Evolutionary conservation across 1,140 invertebrate species (phyloP).

Genomic region (Proales similis): DNA sequence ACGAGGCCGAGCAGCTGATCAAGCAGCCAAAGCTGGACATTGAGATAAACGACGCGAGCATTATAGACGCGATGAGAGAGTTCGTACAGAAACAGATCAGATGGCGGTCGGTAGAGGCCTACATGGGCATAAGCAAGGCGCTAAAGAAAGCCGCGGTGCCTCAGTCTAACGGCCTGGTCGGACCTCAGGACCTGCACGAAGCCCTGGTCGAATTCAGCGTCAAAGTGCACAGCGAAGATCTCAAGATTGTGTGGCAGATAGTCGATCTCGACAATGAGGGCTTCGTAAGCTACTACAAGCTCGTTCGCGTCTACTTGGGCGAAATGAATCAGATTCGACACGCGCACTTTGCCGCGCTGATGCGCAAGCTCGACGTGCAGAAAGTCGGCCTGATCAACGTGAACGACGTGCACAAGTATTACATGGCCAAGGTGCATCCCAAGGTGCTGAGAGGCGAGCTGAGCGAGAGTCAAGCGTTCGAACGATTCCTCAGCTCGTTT

Average conservation of each 20-base stretch:
- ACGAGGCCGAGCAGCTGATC: neutral
- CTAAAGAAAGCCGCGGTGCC: conserved; percentile 6
- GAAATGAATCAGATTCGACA: conserved; percentile 50
- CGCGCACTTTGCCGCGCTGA: conserved; percentile 47
- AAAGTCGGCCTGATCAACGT: conserved; percentile 46
- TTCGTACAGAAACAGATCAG: conserved; percentile 30
- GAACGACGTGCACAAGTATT: conserved; percentile 50
- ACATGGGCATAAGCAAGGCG: conserved; percentile 19
- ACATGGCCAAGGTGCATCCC: conserved; percentile 44
- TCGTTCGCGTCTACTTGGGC: conserved; percentile 47
- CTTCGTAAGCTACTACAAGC: conserved; percentile 46
- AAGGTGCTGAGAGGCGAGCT: conserved; percentile 39
- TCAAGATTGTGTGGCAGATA: conserved; percentile 44
- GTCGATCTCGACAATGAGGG: conserved; percentile 45
- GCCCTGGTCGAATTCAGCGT: conserved; percentile 7
- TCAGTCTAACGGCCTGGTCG: conserved; percentile 7
- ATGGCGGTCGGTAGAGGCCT: conserved; percentile 23
- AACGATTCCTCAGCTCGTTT: conserved; percentile 9
- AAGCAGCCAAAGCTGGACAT: neutral
- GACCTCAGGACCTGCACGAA: conserved; percentile 14
- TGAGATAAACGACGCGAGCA: conserved; percentile 5
- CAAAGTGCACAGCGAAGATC: conserved; percentile 21
- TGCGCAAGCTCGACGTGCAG: conserved; percentile 46
- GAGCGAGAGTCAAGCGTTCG: conserved; percentile 14
- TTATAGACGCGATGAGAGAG: conserved; percentile 18